Evolutionary conservation across 2,113 vertebrate species (phyloP).

Genomic region (Panurus biarmicus): DNA sequence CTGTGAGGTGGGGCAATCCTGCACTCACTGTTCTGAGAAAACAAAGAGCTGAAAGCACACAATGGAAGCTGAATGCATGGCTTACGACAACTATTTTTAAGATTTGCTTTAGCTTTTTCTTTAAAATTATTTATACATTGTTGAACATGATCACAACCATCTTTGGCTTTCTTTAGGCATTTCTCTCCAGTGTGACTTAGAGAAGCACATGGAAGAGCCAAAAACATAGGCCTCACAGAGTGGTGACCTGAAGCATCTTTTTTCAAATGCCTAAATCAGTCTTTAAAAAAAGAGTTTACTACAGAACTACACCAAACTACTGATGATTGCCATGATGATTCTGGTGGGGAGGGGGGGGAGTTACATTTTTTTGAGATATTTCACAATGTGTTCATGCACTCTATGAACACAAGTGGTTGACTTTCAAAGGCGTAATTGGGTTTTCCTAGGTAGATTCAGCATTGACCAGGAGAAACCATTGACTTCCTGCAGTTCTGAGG

Average conservation of each 20-base stretch:
- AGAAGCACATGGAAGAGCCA: background rate
- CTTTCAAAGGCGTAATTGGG: background rate
- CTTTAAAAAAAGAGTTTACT: background rate
- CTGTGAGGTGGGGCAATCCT: background rate
- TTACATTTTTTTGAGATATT: background rate
- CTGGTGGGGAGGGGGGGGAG: fast-evolving
- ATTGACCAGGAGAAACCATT: background rate
- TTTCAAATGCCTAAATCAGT: background rate
- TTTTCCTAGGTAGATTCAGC: background rate
- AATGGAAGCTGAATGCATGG: background rate
- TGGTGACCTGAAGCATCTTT: background rate
- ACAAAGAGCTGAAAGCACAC: background rate
- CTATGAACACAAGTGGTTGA: background rate
- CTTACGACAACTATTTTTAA: background rate
- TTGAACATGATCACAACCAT: background rate
- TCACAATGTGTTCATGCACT: too few species aligned
- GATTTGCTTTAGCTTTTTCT: background rate
- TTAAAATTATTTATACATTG: background rate
- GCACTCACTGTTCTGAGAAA: background rate
- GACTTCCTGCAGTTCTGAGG: background rate
- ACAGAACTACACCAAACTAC: background rate
- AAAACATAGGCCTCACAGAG: background rate
- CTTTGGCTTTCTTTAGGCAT: background rate
- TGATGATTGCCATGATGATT: background rate
- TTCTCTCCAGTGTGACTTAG: background rate